Base-by-base conservation (phyloP, 2,113 vertebrate species). In the Mastomys coucha region DNA sequence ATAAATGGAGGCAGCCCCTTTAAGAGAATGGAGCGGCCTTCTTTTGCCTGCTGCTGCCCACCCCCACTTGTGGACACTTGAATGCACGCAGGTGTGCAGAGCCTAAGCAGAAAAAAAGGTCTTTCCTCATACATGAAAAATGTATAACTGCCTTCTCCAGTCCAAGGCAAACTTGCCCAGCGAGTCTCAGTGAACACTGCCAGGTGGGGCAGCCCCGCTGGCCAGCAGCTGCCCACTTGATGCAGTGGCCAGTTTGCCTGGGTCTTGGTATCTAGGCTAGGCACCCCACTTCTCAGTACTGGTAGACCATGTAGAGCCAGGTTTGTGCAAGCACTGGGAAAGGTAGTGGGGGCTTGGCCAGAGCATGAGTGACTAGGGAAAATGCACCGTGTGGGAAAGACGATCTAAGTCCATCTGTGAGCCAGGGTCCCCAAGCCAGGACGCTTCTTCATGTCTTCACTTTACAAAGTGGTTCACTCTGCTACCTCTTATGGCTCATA, bases 21-120 rank as follows among this genome's bases (percentile, higher is more conserved):
- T 97, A 96, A 97, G 93, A 96, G 90, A 89, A 86, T 60, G 42
- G 82, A 88, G 28, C 51, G 2, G 24, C 39, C 89, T 42, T 36
- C 36, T 88, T 72, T 85, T 76, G 69, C 65, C 24, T 31, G 12
- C 45, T 65, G 63, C 92, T 86, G 24, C 85, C 94, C 91, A 36
- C 86, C 78, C 87, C 95, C 78, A 49, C 86, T 67, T 60, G 70
- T 19, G 89, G 92, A 96, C 53, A 45, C 94, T 95, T 96, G 92
- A 93, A 65, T 8, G 28, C 39, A 33, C 42, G 93, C 97, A 98
- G 98, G 95, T 98, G 96, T 95, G 77, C 78, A 63, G 77, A 95
- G 73, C 76, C 45, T 13, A 36, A 42, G 87, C 20, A 60, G 90
- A 93, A 96, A 94, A 88, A 95, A 93, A 94, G 77, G 92, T 58